Base-by-base conservation (phyloP, 2,113 vertebrate genomes). In the Xenotilapia longispinis region DNA sequence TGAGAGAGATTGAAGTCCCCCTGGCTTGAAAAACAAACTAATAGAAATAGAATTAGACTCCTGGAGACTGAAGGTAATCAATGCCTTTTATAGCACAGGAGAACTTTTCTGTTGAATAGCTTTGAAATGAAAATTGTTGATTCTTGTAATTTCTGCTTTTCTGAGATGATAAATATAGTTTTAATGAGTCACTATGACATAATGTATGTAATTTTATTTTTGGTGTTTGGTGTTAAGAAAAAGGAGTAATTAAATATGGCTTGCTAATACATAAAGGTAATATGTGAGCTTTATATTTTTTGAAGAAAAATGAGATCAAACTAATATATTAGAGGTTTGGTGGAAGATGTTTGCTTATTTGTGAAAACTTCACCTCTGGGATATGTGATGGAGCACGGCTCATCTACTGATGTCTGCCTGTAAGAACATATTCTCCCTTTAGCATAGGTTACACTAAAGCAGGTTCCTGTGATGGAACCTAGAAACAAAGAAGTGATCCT, bases 401-500 rank as follows among this genome's bases (percentile, higher is more conserved):
- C 73, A n/a, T 79, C 7, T 3, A 51, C 17, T 51, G 17, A 79
- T n/a, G 4, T 53, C 45, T 12, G 3, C 3, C 19, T 4, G 4
- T 14, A 2, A 33, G 28, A 21, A 33, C 17, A 79, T 3, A 79
- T 79, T 9, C 2, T 79, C 1, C 28, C 28, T 9, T 53, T 5
- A 79, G 7, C 28, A 79, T 36, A 81, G 23, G 36, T 86, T 1
- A 81, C 78, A 33, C 3, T 55, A 3, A 81, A 7, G 36, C 84
- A 86, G 8, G 33, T 28, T 0, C 0, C 2, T 8, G 33, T 81
- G 58, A 81, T 1, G 3, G 58, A 81, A 70, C 5, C 49, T 81
- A 5, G 15, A 17, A n/a, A 21, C n/a, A 47, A 36, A n/a, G 5
- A 4, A 28, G 4, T 4, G 1, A 9, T 9, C 1, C 4, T 19